Evolutionary conservation across 1,140 invertebrate species (phyloP).

Genomic region (Solen grandis): DNA sequence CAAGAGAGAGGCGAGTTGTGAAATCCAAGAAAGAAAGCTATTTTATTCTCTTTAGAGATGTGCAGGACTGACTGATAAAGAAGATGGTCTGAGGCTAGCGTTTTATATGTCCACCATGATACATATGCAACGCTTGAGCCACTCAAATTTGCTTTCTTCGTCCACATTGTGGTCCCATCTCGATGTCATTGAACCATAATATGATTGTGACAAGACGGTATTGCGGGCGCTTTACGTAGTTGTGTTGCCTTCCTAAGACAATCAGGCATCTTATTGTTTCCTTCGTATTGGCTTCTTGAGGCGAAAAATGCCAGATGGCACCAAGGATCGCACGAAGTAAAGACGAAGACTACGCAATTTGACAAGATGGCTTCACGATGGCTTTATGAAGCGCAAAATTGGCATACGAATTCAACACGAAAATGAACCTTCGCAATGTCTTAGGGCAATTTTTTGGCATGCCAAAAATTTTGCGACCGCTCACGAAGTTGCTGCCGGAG

Average conservation of each 20-base stretch:
- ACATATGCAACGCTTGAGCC: no score
- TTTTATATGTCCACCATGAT: no score
- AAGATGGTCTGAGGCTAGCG: no score
- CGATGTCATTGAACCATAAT: no score
- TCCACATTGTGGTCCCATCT: no score
- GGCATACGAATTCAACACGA: slow-evolving; percentile 12
- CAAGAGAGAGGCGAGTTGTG: neutral
- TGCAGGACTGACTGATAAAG: no score
- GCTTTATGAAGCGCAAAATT: slow-evolving; percentile 23
- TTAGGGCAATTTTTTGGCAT: slow-evolving; percentile 36
- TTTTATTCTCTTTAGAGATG: no score
- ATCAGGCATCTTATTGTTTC: slow-evolving; percentile 58
- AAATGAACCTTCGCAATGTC: slow-evolving; percentile 40
- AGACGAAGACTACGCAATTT: slow-evolving; percentile 45
- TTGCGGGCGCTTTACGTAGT: slow-evolving; percentile 50
- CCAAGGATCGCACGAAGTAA: slow-evolving; percentile 51
- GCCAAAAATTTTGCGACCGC: slow-evolving; percentile 38
- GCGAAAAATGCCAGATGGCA: slow-evolving; percentile 48
- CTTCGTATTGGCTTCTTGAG: slow-evolving; percentile 58
- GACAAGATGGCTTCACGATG: no score
- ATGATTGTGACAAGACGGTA: slow-evolving; percentile 3
- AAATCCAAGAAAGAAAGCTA: neutral
- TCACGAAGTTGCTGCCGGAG: slow-evolving; percentile 48
- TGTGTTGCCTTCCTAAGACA: slow-evolving; percentile 42
- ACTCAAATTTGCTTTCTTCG: no score